Percentiles rank a stretch among this genome's conserved stretches.
Evolutionary conservation across 2,113 vertebrate genomes (phyloP).

Genomic region (Rhabdomys dilectus): DNA sequence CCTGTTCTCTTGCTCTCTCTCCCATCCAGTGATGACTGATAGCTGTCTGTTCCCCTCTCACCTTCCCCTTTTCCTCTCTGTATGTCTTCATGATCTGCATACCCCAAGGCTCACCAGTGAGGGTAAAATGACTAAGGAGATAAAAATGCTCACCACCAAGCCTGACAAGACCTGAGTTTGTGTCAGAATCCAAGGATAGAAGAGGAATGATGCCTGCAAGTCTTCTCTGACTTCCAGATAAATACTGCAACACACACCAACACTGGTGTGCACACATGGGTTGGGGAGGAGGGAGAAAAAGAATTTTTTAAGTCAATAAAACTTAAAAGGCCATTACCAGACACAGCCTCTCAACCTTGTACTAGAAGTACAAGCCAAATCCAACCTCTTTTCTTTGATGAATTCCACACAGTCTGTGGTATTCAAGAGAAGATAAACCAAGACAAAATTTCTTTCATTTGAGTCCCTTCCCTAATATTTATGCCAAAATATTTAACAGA

Average conservation of each 20-base stretch:
- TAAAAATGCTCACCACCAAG: neutral
- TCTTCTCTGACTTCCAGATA: neutral
- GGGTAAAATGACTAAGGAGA: neutral
- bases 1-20: neutral
- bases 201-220: too few species aligned
- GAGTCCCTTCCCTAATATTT: neutral
- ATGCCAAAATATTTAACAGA: slow-evolving; percentile 34
- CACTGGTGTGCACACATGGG: neutral
- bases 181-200: neutral
- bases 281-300: too few species aligned
- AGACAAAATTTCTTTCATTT: neutral
- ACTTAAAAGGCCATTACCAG: neutral
- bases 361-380: neutral
- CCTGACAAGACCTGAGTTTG: neutral
- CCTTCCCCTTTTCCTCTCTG: neutral
- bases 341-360: neutral
- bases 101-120: too few species aligned
- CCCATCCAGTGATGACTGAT: too few species aligned
- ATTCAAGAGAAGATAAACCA: neutral
- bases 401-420: neutral
- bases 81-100: neutral
- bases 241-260: neutral
- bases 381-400: neutral
- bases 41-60: neutral
- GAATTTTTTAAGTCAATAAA: neutral